Evolutionary conservation across 2,113 vertebrate species (phyloP), one percentile per base, ranked within the genome.

Genomic region (Harpagus bidentatus): DNA sequence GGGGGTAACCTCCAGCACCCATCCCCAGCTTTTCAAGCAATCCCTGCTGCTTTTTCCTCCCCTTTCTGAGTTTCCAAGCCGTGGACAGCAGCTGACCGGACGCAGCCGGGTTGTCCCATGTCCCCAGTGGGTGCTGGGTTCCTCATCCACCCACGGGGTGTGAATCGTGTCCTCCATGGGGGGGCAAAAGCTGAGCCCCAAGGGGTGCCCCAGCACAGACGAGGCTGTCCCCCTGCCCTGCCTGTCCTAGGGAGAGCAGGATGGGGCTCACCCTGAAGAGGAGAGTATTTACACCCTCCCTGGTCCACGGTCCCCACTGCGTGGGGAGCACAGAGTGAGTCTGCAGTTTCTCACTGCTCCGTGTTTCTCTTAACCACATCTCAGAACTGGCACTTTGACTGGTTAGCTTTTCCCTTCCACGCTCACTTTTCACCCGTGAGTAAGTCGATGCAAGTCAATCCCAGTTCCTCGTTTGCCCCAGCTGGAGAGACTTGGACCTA

Each of bases 251-350:
- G 28, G 38, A 53, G 45, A 28, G 55, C 34, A 66, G 63, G 59
- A 58, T 50, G 38, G 42, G 52, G 12, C 11, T 72, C n/a, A 9
- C 7, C 36, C 21, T 7, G 6, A 42, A n/a, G 5, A 62, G 32
- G 18, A 40, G 48, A 70, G 36, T 8, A 53, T 73, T 66, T 25
- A 43, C 28, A 8, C 19, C 23, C 28, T 52, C 45, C 43, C 22
- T 25, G 78, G 14, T 40, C 55, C 55, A 5, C 3, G 3, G 2
- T 28, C 16, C 7, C 26, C 0, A 0, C 19, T 42, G 52, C 32
- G 4, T 1, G 15, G 28, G 4, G 1, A 38, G 4, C 34, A 53
- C 9, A 18, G 45, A 12, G 45, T 5, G 36, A 34, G 58, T 9
- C 11, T 55, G 69, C 29, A 7, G 14, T 36, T 87, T 62, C 22